A percentile compares a stretch with the other conserved stretches of the same genome.
phyloP scores from a whole-genome alignment of 2,113 vertebrate genomes.

The Cisticola juncidis region DNA sequence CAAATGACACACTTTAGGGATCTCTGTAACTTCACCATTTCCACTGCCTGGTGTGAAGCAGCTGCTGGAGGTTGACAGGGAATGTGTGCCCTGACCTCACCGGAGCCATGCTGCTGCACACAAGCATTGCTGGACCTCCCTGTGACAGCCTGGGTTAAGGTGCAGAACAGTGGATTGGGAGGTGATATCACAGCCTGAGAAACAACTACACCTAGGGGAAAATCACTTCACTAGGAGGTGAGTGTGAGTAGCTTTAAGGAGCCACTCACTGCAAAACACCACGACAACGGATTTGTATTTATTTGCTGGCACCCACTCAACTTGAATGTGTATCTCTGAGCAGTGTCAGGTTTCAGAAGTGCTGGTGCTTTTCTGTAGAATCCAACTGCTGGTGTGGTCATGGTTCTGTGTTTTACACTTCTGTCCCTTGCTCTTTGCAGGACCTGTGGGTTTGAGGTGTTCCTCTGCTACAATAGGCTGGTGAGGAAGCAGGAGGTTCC shows the following conservation, averaged over 20 bases:
- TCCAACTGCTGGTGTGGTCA: background rate
- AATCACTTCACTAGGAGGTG: slow-evolving; percentile 1
- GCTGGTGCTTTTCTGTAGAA: background rate
- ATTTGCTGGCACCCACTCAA: slow-evolving; percentile 18
- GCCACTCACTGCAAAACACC: slow-evolving; percentile 1
- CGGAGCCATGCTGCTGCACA: background rate
- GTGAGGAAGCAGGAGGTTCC: background rate
- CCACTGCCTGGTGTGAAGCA: background rate
- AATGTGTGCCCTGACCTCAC: background rate
- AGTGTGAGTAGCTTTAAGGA: background rate
- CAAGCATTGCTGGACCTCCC: rapidly evolving
- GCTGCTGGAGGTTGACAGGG: background rate
- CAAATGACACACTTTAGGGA: background rate
- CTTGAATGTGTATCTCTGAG: background rate
- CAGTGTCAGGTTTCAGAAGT: slow-evolving; percentile 12
- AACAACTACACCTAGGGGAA: background rate
- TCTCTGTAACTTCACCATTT: background rate
- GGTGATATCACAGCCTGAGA: background rate
- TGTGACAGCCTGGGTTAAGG: background rate
- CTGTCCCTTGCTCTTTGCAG: background rate
- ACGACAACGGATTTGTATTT: slow-evolving; percentile 42
- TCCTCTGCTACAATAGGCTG: background rate
- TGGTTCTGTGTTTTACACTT: background rate
- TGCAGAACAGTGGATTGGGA: background rate
- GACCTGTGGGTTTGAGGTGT: background rate